Percentiles rank a stretch among this genome's conserved stretches.
Evolutionary conservation across 2,797 vertebrate genomes (phyloP).

Genomic region (Chromobotia macracanthus): DNA sequence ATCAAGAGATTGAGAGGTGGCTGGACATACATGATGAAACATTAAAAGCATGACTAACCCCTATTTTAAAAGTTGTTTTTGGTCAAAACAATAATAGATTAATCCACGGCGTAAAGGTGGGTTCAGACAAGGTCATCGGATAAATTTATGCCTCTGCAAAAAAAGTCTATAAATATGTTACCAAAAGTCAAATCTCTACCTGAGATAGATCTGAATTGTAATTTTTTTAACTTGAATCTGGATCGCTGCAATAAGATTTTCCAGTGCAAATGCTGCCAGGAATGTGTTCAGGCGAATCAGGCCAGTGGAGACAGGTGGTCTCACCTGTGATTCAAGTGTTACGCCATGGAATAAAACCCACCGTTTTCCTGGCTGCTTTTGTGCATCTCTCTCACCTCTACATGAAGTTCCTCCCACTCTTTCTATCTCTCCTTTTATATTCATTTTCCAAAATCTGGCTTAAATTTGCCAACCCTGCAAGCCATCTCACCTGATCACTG

Average conservation of each 20-base stretch:
- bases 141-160: constrained; percentile 27
- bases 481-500: constrained; percentile 46
- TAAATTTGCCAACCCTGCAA: constrained; percentile 15
- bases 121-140: constrained; percentile 21
- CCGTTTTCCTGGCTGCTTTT: constrained; percentile 52
- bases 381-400: constrained; percentile 20
- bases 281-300: constrained; percentile 28
- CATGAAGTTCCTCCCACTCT: constrained; percentile 25
- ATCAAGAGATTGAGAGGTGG: background rate
- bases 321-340: constrained; percentile 56
- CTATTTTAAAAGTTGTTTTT: background rate
- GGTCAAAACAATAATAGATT: constrained; percentile 13
- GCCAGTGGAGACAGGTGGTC: constrained; percentile 59
- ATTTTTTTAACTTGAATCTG: constrained; percentile 35
- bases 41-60: background rate
- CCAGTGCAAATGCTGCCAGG: constrained; percentile 24
- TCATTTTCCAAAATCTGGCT: background rate
- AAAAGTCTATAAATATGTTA: constrained; percentile 32
- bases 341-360: constrained; percentile 49
- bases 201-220: constrained; percentile 10
- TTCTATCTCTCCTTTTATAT: constrained; percentile 12
- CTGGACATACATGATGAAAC: constrained; percentile 23
- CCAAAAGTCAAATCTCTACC: constrained; percentile 13
- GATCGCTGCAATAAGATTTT: constrained; percentile 35
- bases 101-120: background rate